Percentiles rank a stretch among this genome's conserved stretches.
phyloP scores from a whole-genome alignment of 2,888 invertebrate species.

The Malachius bipustulatus region DNA sequence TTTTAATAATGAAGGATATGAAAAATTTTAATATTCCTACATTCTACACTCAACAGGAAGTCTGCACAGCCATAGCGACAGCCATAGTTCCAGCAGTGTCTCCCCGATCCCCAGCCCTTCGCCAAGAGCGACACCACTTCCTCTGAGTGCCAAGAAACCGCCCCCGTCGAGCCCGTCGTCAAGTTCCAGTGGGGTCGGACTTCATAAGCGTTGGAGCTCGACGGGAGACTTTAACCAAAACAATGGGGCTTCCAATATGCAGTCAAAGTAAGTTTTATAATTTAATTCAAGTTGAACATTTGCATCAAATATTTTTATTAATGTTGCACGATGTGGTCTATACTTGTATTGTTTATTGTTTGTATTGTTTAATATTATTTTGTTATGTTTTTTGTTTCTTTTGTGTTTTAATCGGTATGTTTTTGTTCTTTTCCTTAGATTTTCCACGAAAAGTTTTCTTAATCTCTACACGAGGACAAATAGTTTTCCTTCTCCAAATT shows the following conservation, averaged over 20 bases:
- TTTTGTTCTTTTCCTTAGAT: conserved; percentile 48
- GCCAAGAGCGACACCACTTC: conserved; percentile 57
- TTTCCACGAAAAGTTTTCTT: conserved; percentile 58
- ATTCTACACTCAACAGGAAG: too few relatives aligned
- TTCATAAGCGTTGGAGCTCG: conserved; percentile 65
- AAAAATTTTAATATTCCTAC: too few relatives aligned
- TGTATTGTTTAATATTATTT: conserved; percentile 17
- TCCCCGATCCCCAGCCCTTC: conserved; percentile 74
- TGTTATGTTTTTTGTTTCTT: conserved; percentile 23
- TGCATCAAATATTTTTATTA: neutral
- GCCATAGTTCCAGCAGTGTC: conserved; percentile 69
- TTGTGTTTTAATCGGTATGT: conserved; percentile 32
- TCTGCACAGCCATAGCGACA: conserved; percentile 71
- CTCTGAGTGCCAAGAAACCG: conserved; percentile 44
- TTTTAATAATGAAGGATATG: too few relatives aligned
- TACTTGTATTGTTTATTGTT: neutral
- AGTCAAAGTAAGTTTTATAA: conserved; percentile 33
- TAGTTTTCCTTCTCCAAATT: conserved; percentile 44
- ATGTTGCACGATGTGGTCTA: neutral
- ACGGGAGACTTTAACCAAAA: conserved; percentile 67
- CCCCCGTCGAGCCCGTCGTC: conserved; percentile 40
- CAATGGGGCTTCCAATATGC: conserved; percentile 32
- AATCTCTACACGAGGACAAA: conserved; percentile 56
- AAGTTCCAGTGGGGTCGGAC: conserved; percentile 40
- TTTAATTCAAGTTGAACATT: neutral